Evolutionary conservation across 2,888 invertebrate genomes (phyloP), one percentile per base, ranked within the genome.

Genomic region (Lasioglossum figueresi): DNA sequence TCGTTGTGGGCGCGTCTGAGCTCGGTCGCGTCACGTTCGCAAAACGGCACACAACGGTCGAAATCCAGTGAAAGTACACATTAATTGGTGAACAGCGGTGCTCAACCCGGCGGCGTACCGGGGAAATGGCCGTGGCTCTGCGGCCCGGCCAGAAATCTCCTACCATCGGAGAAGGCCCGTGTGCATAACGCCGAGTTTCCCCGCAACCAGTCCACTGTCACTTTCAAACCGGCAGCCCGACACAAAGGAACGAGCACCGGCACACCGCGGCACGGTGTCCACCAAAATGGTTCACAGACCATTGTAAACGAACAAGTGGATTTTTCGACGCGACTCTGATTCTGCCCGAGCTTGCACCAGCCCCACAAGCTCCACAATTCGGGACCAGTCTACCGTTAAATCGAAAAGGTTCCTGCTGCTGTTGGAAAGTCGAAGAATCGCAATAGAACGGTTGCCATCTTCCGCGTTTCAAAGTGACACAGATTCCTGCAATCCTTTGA

Each of bases 171-270:
- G 82, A 76, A 75, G 70, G 56, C 72, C 31, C 73, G 82, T 78
- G 88, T 80, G 89, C 84, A 87, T 87, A 90, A 89, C 89, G 52
- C 76, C 85, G 88, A 91, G 91, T 93, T 93, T 93, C 91, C 91
- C 93, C 88, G n/a, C 66, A 77, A 73, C 76, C 82, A 85, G 88
- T 89, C 89, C 92, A 94, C 94, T 94, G 93, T 95, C 94, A 94
- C 95, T 95, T 94, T 94, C 94, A 91, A 92, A 91, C 91, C 92
- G 91, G 91, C 94, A 87, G 90, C 91, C 92, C 91, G 88, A 83
- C 91, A 92, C 93, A 92, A 92, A 92, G 90, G 92, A 91, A 89
- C 91, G 82, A 88, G 73, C 73, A 77, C 70, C 82, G 68, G 66
- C 72, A 66, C 76, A 68, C 37, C 71, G 59, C 74, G 43, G 70